Evolutionary conservation across 2,113 vertebrate species (phyloP), one percentile per base, ranked within the genome.

Genomic region (Chaetops frenatus): DNA sequence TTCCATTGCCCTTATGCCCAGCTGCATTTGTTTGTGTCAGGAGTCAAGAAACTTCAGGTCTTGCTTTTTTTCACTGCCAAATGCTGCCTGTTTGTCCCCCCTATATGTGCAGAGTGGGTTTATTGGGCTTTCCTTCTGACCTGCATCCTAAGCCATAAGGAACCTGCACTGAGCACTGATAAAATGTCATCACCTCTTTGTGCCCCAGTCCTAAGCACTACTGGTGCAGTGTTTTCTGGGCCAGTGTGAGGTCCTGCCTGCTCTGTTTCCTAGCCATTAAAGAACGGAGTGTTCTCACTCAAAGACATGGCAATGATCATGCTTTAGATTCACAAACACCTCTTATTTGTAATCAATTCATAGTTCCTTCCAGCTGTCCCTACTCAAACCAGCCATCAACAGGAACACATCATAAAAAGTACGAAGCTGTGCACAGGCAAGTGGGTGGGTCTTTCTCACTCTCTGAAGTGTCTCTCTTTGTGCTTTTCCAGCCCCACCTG

Each of bases 401-500:
- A 66, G 62, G 17, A 62, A 51, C 11, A 89, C 81, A 64, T 48
- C 22, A 12, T 69, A 60, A 23, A 29, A 87, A 72, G 9, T 14
- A 51, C 31, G 40, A 73, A 73, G 19, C 36, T 54, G 25, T 74
- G 29, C 53, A 27, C 12, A 70, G 36, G 25, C 29, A 58, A 29
- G 31, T 15, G 19, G 8, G 10, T 61, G 35, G 15, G 31, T 40
- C 25, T 70, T 90, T 81, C 66, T 57, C 51, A 78, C 57, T 18
- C 50, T 86, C 33, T 31, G 4, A 56, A 60, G 23, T 76, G 24
- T 74, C 18, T 13, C 7, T 78, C 28, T 95, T 35, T 87, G 29
- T 80, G 36, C 42, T 78, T 51, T 91, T 96, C 42, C 85, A 98
- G 98, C 98, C 38, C 98, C 98, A 38, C 98, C 98, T 51, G 94